Conservation (phyloP, 2,113 vertebrate genomes). For the Carollia perspicillata region DNA sequence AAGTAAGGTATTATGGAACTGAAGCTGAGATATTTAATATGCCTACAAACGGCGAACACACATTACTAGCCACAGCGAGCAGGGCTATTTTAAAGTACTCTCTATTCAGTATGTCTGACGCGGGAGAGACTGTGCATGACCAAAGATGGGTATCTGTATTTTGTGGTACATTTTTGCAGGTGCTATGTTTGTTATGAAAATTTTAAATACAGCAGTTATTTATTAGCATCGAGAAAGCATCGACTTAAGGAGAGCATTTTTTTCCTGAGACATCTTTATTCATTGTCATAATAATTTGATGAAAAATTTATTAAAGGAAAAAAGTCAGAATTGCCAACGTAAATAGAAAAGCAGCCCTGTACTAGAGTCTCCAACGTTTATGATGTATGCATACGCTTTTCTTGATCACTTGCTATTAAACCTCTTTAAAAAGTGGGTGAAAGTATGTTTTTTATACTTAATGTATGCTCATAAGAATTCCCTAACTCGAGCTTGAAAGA, state of each 20-base stretch:
- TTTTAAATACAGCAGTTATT: constrained; percentile 28
- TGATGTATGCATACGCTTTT: neutral
- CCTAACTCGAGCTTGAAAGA: neutral
- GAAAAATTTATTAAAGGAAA: neutral
- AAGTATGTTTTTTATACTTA: neutral
- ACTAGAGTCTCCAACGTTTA: neutral
- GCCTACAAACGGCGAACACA: neutral
- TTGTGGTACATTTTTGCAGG: constrained; percentile 37
- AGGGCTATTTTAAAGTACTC: neutral
- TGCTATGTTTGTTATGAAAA: constrained; percentile 47
- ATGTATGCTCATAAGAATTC: neutral
- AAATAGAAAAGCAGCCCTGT: neutral
- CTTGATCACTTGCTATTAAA: neutral
- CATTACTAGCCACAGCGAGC: neutral
- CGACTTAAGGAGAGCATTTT: neutral
- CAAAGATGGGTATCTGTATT: constrained; percentile 61
- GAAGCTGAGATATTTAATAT: constrained; percentile 67
- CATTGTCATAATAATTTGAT: constrained; percentile 34
- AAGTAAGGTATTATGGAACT: constrained; percentile 36
- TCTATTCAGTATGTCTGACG: constrained; percentile 49
- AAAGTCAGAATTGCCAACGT: neutral
- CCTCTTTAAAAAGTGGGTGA: neutral
- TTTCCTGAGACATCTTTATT: constrained; percentile 14
- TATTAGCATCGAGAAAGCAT: constrained; percentile 43
- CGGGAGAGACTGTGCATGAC: constrained; percentile 46